Conservation (phyloP, 23 tunicate species). For the Corella eumyota region DNA sequence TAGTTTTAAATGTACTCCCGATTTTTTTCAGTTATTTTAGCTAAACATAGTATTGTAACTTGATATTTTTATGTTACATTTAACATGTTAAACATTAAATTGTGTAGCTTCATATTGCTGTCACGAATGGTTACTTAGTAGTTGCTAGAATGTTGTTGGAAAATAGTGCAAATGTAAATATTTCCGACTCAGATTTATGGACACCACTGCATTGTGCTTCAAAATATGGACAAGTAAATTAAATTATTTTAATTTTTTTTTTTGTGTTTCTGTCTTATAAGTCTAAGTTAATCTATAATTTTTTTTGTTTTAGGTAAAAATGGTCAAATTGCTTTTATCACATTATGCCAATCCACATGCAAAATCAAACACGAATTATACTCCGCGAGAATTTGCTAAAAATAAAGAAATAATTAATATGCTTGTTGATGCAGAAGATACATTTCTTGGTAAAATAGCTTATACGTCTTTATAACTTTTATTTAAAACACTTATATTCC, state of each 20-base stretch:
- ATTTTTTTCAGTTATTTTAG: too few relatives aligned
- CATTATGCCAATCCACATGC: conserved; percentile 68
- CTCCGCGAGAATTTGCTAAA: conserved; percentile 38
- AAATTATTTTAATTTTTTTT: too few relatives aligned
- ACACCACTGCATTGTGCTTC: conserved; percentile 67
- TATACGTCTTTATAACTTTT: too few relatives aligned
- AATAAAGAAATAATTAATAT: conserved; percentile 17
- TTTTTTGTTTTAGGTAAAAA: conserved; percentile 41
- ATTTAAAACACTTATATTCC: too few relatives aligned
- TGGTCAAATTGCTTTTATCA: conserved; percentile 34
- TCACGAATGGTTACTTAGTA: conserved; percentile 40
- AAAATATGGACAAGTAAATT: conserved; percentile 50
- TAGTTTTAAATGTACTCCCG: too few relatives aligned
- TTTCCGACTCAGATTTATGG: conserved; percentile 32
- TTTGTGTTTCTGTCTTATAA: too few relatives aligned
- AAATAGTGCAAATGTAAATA: conserved; percentile 62
- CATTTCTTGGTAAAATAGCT: conserved; percentile 54
- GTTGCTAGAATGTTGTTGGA: conserved; percentile 58
- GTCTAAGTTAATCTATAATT: too few relatives aligned
- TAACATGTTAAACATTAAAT: too few relatives aligned
- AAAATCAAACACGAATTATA: conserved; percentile 12
- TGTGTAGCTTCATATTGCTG: conserved; percentile 44
- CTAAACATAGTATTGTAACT: too few relatives aligned
- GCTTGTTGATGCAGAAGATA: conserved; percentile 45
- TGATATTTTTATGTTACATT: too few relatives aligned